These are phyloP conservation scores for Passer domesticus DNA, from an alignment of 2,113 vertebrate genomes.

Conservation along the genomic window DNA sequence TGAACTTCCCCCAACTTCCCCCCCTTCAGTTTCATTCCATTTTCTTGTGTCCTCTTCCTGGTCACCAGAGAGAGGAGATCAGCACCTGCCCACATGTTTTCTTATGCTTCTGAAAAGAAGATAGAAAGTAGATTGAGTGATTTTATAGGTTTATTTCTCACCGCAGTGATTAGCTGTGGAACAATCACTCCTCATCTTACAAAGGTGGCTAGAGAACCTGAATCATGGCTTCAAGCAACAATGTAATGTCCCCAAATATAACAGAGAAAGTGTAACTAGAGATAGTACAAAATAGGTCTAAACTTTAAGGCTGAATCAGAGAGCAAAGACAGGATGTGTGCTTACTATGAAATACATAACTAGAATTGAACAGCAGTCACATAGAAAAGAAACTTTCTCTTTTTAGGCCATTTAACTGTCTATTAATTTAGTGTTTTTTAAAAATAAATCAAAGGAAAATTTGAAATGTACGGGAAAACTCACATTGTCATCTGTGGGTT, in stretches of 20 bases:
- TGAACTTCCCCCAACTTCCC: accelerated
- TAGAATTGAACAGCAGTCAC: not conserved
- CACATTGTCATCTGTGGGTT: accelerated
- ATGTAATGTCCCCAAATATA: not conserved
- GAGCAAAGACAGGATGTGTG: not conserved
- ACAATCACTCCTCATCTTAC: not conserved
- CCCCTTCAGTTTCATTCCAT: not conserved
- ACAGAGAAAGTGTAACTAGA: not conserved
- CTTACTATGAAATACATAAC: not conserved
- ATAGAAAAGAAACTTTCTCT: not conserved
- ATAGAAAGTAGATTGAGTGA: not conserved
- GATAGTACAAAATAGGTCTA: not conserved
- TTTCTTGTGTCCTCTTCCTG: not conserved
- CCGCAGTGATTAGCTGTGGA: not conserved
- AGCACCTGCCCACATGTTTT: not conserved
- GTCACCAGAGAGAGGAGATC: not conserved
- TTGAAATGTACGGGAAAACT: not conserved
- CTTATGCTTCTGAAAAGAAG: not conserved
- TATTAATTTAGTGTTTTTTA: accelerated
- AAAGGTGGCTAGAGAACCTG: not conserved
- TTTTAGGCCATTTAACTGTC: not conserved
- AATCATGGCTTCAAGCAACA: not conserved
- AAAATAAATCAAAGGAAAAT: not conserved
- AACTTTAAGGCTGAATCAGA: not conserved
- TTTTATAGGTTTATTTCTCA: not conserved